Evolutionary conservation across 2,113 vertebrate species (phyloP).

Genomic region (Megalops atlanticus): DNA sequence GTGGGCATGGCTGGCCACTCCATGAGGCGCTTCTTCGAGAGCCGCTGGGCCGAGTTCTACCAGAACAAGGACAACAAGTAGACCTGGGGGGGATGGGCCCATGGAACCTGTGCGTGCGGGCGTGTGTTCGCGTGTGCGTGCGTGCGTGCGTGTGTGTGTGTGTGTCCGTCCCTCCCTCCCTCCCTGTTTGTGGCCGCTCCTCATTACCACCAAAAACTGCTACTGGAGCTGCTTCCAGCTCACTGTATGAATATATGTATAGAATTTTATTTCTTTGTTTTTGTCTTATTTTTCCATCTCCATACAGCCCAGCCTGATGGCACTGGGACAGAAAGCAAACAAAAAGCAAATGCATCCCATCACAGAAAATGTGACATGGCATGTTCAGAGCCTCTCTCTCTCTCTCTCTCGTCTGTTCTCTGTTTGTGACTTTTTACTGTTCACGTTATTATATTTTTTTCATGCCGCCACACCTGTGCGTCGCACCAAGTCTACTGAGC

Average conservation of each 20-base stretch:
- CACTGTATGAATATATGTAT: constrained; percentile 64
- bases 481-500: neutral
- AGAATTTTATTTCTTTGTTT: constrained; percentile 71
- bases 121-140: too few species aligned
- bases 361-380: neutral
- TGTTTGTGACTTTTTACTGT: neutral
- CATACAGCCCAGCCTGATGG: constrained; percentile 45
- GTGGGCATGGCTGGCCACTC: constrained; percentile 85
- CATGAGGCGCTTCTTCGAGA: constrained; percentile 90
- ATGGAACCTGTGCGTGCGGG: too few species aligned
- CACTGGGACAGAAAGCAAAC: neutral
- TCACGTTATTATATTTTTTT: neutral
- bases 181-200: constrained; percentile 35
- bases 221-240: constrained; percentile 60
- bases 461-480: neutral
- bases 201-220: constrained; percentile 61
- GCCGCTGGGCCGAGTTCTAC: constrained; percentile 93
- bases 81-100: too few species aligned
- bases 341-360: too few species aligned
- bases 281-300: constrained; percentile 61
- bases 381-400: neutral
- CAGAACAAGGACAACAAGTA: constrained; percentile 82
- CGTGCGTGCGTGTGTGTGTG: too few species aligned
- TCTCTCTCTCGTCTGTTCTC: neutral
- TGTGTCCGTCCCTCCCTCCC: constrained; percentile 46